Evolutionary conservation across 1,140 invertebrate species (phyloP).

Genomic region (Ceratoteleas bidentatus): DNA sequence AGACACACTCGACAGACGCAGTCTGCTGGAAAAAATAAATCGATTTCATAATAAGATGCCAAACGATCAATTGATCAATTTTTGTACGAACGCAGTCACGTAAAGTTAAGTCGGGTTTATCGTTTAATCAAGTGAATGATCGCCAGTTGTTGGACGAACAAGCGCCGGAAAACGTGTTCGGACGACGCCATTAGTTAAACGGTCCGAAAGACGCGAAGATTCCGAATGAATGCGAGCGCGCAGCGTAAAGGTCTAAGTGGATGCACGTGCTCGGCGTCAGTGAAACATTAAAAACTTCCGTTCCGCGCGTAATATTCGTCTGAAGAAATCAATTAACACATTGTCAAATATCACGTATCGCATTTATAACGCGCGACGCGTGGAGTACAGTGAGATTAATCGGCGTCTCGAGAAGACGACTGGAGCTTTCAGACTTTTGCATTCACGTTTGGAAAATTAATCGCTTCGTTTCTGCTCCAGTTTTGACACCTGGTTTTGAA

Average conservation of each 20-base stretch:
- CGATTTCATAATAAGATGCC: no score
- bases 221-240: conserved; percentile 26
- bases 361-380: conserved; percentile 25
- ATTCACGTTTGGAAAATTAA: conserved; percentile 15
- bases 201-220: conserved; percentile 21
- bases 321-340: no score
- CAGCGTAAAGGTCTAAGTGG: conserved; percentile 29
- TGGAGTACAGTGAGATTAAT: conserved; percentile 26
- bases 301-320: no score
- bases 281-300: conserved; percentile 50
- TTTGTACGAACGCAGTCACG: no score
- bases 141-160: no score
- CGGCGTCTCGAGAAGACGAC: background rate
- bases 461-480: conserved; percentile 13
- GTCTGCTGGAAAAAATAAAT: no score
- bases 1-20: no score
- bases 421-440: background rate
- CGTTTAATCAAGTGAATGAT: no score
- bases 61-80: no score
- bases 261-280: conserved; percentile 39
- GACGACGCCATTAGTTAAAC: conserved; percentile 39
- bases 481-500: conserved; percentile 19
- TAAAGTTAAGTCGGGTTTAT: no score
- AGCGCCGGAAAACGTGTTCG: no score
- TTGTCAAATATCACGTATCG: conserved; percentile 41